Evolutionary conservation across 2,888 invertebrate species (phyloP).

Genomic region (Pelosia muscerda): DNA sequence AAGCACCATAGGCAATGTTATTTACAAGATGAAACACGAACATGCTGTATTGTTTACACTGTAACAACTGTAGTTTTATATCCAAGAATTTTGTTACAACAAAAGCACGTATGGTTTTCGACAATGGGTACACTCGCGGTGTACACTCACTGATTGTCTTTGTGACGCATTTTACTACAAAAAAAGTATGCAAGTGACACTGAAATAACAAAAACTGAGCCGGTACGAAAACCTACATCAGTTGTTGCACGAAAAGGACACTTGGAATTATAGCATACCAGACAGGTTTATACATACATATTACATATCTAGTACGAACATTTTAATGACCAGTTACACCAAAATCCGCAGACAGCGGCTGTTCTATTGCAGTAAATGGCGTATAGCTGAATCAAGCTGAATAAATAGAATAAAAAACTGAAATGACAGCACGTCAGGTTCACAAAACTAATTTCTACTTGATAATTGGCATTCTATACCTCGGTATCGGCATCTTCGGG

Average conservation of each 20-base stretch:
- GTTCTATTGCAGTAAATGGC: constrained; percentile 84
- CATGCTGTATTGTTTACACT: constrained; percentile 78
- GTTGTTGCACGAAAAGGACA: constrained; percentile 60
- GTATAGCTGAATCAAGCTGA: constrained; percentile 83
- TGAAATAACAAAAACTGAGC: constrained; percentile 69
- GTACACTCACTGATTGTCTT: constrained; percentile 49
- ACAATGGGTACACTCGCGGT: constrained; percentile 30
- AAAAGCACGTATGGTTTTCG: constrained; percentile 28
- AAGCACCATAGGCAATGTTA: constrained; percentile 49
- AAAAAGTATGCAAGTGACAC: constrained; percentile 63
- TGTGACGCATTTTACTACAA: constrained; percentile 62
- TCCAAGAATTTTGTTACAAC: constrained; percentile 38
- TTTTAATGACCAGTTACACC: constrained; percentile 72
- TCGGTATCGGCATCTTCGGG: constrained; percentile 64
- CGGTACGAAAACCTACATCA: constrained; percentile 71
- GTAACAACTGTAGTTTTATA: constrained; percentile 54
- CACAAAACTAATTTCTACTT: constrained; percentile 62
- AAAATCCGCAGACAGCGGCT: constrained; percentile 72
- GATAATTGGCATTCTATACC: constrained; percentile 66
- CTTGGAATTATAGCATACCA: constrained; percentile 57
- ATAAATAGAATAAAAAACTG: constrained; percentile 83
- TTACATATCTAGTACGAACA: constrained; percentile 61
- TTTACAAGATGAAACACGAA: constrained; percentile 70
- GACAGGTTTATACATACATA: constrained; percentile 61
- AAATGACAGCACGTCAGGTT: constrained; percentile 82